Conservation (phyloP, 2,888 invertebrate species). For the Bombyx huttoni region DNA sequence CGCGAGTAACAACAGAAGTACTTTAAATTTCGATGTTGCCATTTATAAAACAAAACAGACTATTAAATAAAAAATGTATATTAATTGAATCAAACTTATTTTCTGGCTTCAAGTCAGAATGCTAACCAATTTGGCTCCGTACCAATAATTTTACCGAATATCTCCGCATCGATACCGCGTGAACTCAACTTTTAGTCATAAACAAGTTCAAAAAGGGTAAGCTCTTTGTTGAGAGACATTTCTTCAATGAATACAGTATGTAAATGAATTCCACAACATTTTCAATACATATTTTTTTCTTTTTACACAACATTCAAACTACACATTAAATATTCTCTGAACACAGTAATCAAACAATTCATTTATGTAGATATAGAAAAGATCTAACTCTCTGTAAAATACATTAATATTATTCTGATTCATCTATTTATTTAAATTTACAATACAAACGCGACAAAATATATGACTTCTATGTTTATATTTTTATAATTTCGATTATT, state of each 20-base stretch:
- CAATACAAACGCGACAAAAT: constrained; percentile 33
- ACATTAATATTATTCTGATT: constrained; percentile 29
- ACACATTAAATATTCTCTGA: constrained; percentile 41
- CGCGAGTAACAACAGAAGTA: too few species aligned
- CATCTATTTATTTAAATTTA: constrained; percentile 8
- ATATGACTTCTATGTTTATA: constrained; percentile 18
- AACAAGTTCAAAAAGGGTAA: constrained; percentile 6
- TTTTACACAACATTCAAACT: constrained; percentile 51
- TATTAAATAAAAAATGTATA: too few species aligned
- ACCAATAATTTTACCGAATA: too few species aligned
- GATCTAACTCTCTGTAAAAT: constrained; percentile 44
- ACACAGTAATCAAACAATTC: constrained; percentile 53
- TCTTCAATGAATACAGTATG: constrained; percentile 17
- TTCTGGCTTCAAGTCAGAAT: too few species aligned
- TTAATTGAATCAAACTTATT: too few species aligned
- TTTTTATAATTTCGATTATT: constrained; percentile 4
- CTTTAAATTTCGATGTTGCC: too few species aligned
- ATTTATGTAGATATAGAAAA: constrained; percentile 43
- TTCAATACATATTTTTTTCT: constrained; percentile 44
- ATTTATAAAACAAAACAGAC: too few species aligned
- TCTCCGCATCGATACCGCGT: too few species aligned
- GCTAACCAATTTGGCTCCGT: too few species aligned
- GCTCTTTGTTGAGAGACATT: constrained; percentile 11
- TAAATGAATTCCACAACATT: constrained; percentile 25
- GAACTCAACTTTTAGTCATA: too few species aligned